Conservation (phyloP, 2,797 vertebrate genomes). For the Sebastes paucispinis region DNA sequence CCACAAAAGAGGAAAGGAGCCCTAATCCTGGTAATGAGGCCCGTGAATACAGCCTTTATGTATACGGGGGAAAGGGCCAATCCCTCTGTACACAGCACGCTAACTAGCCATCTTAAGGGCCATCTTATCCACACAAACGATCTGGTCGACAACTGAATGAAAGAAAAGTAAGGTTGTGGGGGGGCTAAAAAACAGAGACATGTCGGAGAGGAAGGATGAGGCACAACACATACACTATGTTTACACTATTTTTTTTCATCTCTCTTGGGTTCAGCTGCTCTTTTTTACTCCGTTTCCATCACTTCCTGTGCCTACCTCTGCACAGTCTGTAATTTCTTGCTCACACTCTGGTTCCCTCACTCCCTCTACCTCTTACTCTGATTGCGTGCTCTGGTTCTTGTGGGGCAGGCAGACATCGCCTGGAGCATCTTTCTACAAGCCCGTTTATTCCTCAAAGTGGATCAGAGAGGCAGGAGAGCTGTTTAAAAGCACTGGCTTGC, state of each 20-base stretch:
- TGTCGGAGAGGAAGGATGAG: slow-evolving; percentile 42
- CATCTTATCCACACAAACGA: slow-evolving; percentile 80
- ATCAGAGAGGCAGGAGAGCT: slow-evolving; percentile 68
- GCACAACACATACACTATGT: slow-evolving; percentile 44
- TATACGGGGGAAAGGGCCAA: slow-evolving; percentile 82
- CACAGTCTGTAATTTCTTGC: slow-evolving; percentile 41
- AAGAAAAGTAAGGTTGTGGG: slow-evolving; percentile 54
- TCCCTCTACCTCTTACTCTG: slow-evolving; percentile 57
- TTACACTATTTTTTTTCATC: slow-evolving; percentile 29
- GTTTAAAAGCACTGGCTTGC: slow-evolving; percentile 61
- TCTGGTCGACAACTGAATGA: slow-evolving; percentile 70
- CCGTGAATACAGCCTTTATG: slow-evolving; percentile 85
- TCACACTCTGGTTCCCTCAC: slow-evolving; percentile 49
- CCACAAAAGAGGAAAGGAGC: slow-evolving; percentile 73
- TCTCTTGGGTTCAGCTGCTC: slow-evolving; percentile 12
- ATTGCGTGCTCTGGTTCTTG: slow-evolving; percentile 67
- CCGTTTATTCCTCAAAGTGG: slow-evolving; percentile 77
- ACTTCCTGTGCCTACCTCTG: slow-evolving; percentile 18
- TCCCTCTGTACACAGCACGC: slow-evolving; percentile 82
- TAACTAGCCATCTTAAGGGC: slow-evolving; percentile 80
- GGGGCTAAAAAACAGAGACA: slow-evolving; percentile 27
- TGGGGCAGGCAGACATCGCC: slow-evolving; percentile 74
- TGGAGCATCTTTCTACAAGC: slow-evolving; percentile 71
- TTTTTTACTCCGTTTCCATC: slow-evolving; percentile 28
- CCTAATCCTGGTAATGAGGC: slow-evolving; percentile 88